These are phyloP conservation scores for Embiotoca jacksoni DNA, from an alignment of 2,113 vertebrate species.

Conservation along the genomic window DNA sequence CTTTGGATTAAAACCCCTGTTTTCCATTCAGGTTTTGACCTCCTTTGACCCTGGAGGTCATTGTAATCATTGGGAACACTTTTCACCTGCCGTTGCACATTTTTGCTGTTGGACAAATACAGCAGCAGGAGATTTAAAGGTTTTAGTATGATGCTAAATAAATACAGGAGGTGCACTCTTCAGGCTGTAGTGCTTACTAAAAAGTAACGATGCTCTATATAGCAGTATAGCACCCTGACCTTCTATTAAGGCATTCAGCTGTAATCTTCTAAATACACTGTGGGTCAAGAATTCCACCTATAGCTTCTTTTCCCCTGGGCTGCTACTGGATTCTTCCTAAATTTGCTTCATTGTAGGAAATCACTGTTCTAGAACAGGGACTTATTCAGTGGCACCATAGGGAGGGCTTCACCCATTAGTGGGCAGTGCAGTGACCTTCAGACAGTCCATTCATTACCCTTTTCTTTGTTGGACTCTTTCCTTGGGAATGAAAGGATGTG, in stretches of 20 bases:
- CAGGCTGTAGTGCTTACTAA: not conserved
- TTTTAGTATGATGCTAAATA: not conserved
- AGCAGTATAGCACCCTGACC: not conserved
- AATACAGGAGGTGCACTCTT: not conserved
- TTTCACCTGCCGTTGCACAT: slow-evolving; percentile 11
- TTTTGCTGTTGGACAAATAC: slow-evolving; percentile 24
- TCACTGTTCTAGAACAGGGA: slow-evolving; percentile 67
- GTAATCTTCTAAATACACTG: slow-evolving; percentile 29
- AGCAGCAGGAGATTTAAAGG: slow-evolving; percentile 20
- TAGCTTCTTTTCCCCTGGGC: slow-evolving; percentile 25
- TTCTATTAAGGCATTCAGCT: slow-evolving; percentile 15
- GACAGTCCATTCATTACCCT: slow-evolving; percentile 63
- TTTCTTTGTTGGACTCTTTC: slow-evolving; percentile 56
- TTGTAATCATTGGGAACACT: slow-evolving; percentile 39
- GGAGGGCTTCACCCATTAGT: slow-evolving; percentile 73
- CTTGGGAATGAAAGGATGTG: slow-evolving; percentile 30
- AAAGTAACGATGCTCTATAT: not conserved
- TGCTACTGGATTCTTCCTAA: slow-evolving; percentile 47
- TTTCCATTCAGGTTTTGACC: slow-evolving; percentile 37
- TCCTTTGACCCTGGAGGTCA: slow-evolving; percentile 35
- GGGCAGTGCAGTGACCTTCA: slow-evolving; percentile 75
- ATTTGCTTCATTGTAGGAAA: slow-evolving; percentile 68
- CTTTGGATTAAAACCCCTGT: slow-evolving; percentile 46
- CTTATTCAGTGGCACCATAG: slow-evolving; percentile 60
- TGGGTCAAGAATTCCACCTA: slow-evolving; percentile 22